Base-by-base conservation (phyloP, 2,888 invertebrate species). In the Nudaria mundana region DNA sequence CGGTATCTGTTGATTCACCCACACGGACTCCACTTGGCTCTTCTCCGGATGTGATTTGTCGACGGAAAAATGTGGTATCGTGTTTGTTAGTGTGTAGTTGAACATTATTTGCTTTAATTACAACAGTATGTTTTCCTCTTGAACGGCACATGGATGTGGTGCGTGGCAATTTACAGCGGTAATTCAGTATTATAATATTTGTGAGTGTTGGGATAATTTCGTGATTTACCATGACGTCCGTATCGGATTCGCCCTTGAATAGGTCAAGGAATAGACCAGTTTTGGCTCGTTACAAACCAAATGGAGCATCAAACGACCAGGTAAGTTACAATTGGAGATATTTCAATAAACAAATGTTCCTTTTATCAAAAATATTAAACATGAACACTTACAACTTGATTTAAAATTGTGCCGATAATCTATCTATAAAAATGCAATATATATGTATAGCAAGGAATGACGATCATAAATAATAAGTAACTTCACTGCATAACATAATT, bases 21-120 rank as follows among this genome's bases (percentile, higher is more conserved):
- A 72, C 63, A 53, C 69, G 64, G 57, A 71, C 73, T 71, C 66
- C 70, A 65, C 66, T 67, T 62, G 59, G 48, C 67, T 76, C 74
- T 71, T 66, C 80, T 82, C 82, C 88, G 88, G 88, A 87, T 87
- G 82, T 85, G 87, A 85, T 86, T 86, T 85, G 86, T 82, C 83
- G 83, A 81, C 77, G 76, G 76, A 82, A 85, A 81, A 81, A 81
- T 83, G 85, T 82, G 76, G 78, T 82, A 86, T 87, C 84, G 74
- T 76, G 60, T 73, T 72, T 70, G 77, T 65, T 68, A 71, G 76
- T 65, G 62, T 67, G 63, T 66, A 70, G 76, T 71, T 65, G 65
- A 68, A 66, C 68, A 71, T 62, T 67, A 63, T 59, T 69, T 70
- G 69, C 69, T 73, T 71, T 76, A 79, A 77, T 77, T 78, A 69